Evolutionary conservation across 2,113 vertebrate genomes (phyloP), one percentile per base, ranked within the genome.

Genomic region (Blennius ocellaris): DNA sequence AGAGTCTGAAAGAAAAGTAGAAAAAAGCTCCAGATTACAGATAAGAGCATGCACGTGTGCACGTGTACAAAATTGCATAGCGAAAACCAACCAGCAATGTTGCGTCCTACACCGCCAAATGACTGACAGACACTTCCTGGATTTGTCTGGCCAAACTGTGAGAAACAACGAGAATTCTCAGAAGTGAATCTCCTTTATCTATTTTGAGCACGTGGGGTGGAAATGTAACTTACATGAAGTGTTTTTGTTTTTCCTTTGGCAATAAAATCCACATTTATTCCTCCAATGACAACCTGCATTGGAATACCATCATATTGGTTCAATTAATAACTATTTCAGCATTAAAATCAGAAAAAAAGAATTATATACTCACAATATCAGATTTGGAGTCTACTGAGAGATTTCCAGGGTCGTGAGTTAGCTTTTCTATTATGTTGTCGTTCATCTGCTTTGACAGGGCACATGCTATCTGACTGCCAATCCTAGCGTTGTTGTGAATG

Each of bases 51-150:
- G 1, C n/a, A 21, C 10, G 30, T 8, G 16, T n/a, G n/a, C 10
- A 37, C 8, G 16, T 12, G 16, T 12, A 54, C n/a, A 55, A 15
- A 52, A 76, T 60, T 8, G 45, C 56, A 71, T 70, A 48, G 63
- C 4, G 30, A 62, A 61, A 56, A 38, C 14, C 60, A 80, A 97
- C 96, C 96, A 87, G 96, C 95, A 53, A 97, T 88, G 84, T 97
- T 97, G 66, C 95, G 92, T 72, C 96, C 96, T 50, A 97, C 96
- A 3, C 96, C 96, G 0, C 96, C 96, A 76, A 95, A 95, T 4
- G 94, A 94, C 83, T 94, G 94, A 76, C 85, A 94, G 44, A 97
- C 93, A 81, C 88, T 95, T 83, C 96, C 95, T 85, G 87, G 79
- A 8, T 96, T 96, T 6, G 96, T 97, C 66, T 95, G 94, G 65